These are phyloP conservation scores for Cryptomyrus ogoouensis DNA, from an alignment of 2,113 vertebrate species.

Conservation along the genomic window DNA sequence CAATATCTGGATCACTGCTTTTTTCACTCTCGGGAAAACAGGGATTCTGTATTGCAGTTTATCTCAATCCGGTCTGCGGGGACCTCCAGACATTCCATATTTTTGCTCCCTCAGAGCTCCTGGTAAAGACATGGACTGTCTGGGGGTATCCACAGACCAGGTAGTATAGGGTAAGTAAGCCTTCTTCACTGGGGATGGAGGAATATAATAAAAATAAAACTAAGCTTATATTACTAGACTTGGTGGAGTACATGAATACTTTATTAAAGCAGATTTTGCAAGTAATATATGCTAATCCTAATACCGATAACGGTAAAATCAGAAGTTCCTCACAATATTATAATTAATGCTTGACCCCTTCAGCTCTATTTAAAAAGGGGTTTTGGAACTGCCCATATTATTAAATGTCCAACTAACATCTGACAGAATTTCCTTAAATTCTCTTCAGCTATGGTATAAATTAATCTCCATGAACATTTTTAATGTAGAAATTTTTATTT, in stretches of 20 bases:
- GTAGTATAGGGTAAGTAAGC: background rate
- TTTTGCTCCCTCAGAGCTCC: background rate
- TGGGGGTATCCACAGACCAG: background rate
- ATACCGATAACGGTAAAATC: background rate
- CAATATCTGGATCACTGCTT: background rate
- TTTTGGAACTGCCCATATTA: background rate
- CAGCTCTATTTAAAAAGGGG: background rate
- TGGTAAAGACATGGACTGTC: background rate
- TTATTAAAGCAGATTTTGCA: background rate
- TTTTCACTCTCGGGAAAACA: background rate
- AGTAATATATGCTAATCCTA: background rate
- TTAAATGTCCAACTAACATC: background rate
- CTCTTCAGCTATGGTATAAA: background rate
- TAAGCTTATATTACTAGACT: background rate
- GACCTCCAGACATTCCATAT: background rate
- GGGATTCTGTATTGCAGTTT: background rate
- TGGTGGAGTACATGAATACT: background rate
- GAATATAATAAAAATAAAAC: background rate
- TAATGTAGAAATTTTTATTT: background rate
- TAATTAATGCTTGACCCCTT: background rate
- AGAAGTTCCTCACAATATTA: background rate
- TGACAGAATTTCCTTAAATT: background rate
- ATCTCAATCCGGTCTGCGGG: background rate
- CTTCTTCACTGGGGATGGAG: background rate
- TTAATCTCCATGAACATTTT: background rate